Base-by-base conservation (phyloP, 2,888 invertebrate genomes). In the Drosophila recens region DNA sequence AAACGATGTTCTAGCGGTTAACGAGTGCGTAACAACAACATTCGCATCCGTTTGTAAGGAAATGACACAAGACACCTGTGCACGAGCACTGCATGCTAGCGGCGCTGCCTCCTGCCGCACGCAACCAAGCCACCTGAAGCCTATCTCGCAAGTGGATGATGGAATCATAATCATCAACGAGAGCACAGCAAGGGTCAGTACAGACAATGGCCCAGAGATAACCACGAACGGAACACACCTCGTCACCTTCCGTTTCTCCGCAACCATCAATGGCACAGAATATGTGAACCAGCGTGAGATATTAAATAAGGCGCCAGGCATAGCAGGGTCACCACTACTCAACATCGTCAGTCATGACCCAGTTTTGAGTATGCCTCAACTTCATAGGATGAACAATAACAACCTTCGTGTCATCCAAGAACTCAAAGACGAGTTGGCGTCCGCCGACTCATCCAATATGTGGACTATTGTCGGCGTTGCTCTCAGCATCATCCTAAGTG, bases 151-250 rank as follows among this genome's bases (percentile, higher is more conserved):
- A 10, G 20, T 43, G 20, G 15, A 58, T 6, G 58, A 58, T 30
- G 52, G 61, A 0, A 8, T 45, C n/a, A 61, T 52, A n/a, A 52
- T 61, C 9, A 61, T 52, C 43, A 61, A 34, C 43, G 43, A 52
- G 9, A 49, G 48, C 30, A 13, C 49, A 30, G 49, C 59, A 4
- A 51, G 27, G 27, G 17, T 53, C 17, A 53, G 45, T 17, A 52
- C 43, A 34, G 62, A 53, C 45, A 36, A 53, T n/a, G 40, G 52
- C 15, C 15, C 62, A 27, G 36, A 27, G n/a, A 11, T 40, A 15
- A 11, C 2, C 10, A 33, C 40, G 30, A 58, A 40, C 9, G 48
- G 27, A n/a, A 40, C 38, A 9, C 46, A 48, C 17, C 17, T 42
- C 17, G 42, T 17, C 42, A 17, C 42, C 9, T 42, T 17, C 42